Conservation (phyloP, 2,797 vertebrate species). For the Dromococcyx pavoninus region DNA sequence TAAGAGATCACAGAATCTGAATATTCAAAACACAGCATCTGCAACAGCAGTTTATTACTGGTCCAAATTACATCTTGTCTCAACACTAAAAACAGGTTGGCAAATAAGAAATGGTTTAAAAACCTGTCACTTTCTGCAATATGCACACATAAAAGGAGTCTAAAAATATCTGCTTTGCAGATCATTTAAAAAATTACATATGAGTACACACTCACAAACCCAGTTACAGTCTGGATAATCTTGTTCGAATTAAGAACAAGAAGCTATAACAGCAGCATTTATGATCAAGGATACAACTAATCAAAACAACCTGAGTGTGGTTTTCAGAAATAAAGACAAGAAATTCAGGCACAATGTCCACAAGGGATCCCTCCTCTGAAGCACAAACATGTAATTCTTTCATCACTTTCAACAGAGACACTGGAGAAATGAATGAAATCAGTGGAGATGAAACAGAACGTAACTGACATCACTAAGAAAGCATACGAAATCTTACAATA, state of each 20-base stretch:
- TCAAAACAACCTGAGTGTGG: neutral
- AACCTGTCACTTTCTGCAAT: slow-evolving; percentile 7
- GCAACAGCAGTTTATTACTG: slow-evolving; percentile 25
- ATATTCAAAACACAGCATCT: neutral
- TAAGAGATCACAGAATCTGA: slow-evolving; percentile 3
- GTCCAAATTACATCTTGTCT: slow-evolving; percentile 12
- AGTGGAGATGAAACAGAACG: neutral
- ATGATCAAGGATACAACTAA: neutral
- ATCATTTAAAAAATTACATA: neutral
- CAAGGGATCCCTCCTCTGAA: neutral
- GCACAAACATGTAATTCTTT: neutral
- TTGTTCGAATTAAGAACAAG: neutral
- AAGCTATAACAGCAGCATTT: neutral
- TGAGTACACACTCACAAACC: neutral
- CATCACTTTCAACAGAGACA: neutral
- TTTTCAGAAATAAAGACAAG: neutral
- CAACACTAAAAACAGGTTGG: neutral
- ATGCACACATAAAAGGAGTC: neutral
- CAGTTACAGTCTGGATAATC: neutral
- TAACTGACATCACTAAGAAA: neutral
- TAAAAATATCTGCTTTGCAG: slow-evolving; percentile 3
- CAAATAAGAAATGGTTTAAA: neutral
- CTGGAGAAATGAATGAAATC: neutral
- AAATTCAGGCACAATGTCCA: neutral
- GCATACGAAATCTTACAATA: neutral